A percentile compares a stretch with the other conserved stretches of the same genome.
phyloP scores from a whole-genome alignment of 2,888 invertebrate species.

The Ditula angustiorana region DNA sequence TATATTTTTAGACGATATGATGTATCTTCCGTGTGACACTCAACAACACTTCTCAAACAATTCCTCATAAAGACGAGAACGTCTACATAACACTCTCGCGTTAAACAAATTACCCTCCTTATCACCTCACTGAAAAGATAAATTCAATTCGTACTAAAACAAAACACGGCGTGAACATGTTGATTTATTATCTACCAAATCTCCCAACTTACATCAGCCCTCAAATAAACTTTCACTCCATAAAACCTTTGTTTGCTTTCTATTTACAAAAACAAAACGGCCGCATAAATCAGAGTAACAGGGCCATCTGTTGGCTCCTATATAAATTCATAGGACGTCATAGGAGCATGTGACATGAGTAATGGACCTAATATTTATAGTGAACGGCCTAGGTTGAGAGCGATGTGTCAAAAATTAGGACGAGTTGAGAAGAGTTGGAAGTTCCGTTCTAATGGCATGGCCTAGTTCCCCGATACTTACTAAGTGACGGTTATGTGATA shows the following conservation, averaged over 20 bases:
- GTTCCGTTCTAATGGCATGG: neutral
- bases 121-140: too few relatives aligned
- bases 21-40: too few relatives aligned
- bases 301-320: conserved; percentile 40
- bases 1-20: too few relatives aligned
- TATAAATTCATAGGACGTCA: conserved; percentile 40
- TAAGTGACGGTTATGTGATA: neutral
- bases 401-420: conserved; percentile 37
- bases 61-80: too few relatives aligned
- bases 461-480: neutral
- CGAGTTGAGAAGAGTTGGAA: neutral
- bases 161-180: neutral
- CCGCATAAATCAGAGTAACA: conserved; percentile 36
- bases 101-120: too few relatives aligned
- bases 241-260: conserved; percentile 36
- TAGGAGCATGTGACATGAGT: conserved; percentile 40
- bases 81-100: too few relatives aligned
- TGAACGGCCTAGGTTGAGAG: conserved; percentile 32
- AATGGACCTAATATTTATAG: conserved; percentile 41
- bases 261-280: conserved; percentile 40
- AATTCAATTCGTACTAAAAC: neutral
- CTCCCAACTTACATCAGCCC: conserved; percentile 28
- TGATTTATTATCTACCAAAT: conserved; percentile 31
- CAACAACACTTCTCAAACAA: too few relatives aligned
- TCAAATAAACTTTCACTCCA: conserved; percentile 35